These are phyloP conservation scores for Cyprinodon diabolis DNA, from an alignment of 2,797 vertebrate genomes.

Conservation along the genomic window DNA sequence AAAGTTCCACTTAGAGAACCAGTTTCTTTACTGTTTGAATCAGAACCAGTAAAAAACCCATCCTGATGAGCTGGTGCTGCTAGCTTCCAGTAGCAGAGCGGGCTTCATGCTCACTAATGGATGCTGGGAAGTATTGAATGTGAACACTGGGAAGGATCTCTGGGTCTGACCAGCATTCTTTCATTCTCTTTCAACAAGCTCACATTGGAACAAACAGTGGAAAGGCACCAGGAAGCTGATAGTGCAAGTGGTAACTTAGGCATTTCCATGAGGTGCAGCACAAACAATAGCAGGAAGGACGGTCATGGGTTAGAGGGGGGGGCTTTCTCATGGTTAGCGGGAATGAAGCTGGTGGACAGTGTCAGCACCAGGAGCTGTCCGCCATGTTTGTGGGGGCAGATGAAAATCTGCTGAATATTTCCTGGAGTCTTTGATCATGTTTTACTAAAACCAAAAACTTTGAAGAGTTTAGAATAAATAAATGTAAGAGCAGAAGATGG, in stretches of 20 bases:
- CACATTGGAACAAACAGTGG: conserved; percentile 8
- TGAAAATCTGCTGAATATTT: too few relatives aligned
- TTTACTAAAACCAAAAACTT: too few relatives aligned
- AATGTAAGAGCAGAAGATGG: too few relatives aligned
- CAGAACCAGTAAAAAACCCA: too few relatives aligned
- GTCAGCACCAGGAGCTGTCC: not conserved
- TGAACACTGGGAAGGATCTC: not conserved
- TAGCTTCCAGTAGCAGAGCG: too few relatives aligned
- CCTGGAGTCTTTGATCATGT: too few relatives aligned
- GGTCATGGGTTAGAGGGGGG: conserved; percentile 7
- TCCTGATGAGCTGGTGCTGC: too few relatives aligned
- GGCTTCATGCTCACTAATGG: not conserved
- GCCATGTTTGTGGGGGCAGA: not conserved
- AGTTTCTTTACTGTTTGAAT: too few relatives aligned
- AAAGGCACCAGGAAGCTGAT: conserved; percentile 25
- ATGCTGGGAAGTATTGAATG: not conserved
- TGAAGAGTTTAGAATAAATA: too few relatives aligned
- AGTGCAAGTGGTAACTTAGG: conserved; percentile 68
- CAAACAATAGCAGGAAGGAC: conserved; percentile 79
- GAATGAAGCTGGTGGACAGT: not conserved
- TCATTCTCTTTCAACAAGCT: not conserved
- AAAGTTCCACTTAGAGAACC: too few relatives aligned
- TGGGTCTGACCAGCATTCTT: not conserved
- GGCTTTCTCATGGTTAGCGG: conserved; percentile 15
- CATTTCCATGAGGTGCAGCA: conserved; percentile 80